A percentile compares a stretch with the other conserved stretches of the same genome.
These are phyloP conservation scores for Antheraea mylitta DNA, from an alignment of 1,140 invertebrate genomes.

Conservation along the genomic window DNA sequence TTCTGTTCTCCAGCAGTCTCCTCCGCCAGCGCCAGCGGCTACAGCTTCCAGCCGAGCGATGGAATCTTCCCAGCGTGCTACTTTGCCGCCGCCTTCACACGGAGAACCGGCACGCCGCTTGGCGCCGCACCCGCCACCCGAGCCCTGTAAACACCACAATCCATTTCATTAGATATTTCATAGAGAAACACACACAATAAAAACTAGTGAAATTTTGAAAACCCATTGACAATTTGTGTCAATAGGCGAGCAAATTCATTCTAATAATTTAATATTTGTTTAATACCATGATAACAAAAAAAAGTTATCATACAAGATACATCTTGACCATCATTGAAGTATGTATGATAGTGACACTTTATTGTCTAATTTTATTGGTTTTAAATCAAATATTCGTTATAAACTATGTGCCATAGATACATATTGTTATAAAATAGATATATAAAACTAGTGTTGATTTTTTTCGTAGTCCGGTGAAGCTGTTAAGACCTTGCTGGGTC, in stretches of 20 bases:
- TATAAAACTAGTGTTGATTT: neutral
- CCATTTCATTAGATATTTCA: neutral
- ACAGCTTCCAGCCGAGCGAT: slow-evolving; percentile 76
- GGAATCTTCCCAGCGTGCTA: slow-evolving; percentile 76
- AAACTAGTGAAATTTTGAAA: neutral
- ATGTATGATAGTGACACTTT: slow-evolving; percentile 25
- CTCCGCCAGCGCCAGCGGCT: slow-evolving; percentile 73
- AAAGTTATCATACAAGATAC: neutral
- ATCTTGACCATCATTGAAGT: neutral
- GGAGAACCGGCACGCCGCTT: slow-evolving; percentile 69
- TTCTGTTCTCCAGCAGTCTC: slow-evolving; percentile 70
- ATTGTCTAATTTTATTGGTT: neutral
- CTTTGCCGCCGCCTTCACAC: slow-evolving; percentile 72
- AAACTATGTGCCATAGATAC: neutral
- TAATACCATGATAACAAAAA: slow-evolving; percentile 17
- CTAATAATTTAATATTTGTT: neutral
- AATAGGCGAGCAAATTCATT: neutral
- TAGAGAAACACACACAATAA: neutral
- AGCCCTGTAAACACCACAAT: slow-evolving; percentile 58
- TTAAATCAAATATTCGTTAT: slow-evolving; percentile 1
- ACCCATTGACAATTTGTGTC: too few relatives aligned
- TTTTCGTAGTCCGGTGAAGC: too few relatives aligned
- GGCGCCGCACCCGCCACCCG: slow-evolving; percentile 75
- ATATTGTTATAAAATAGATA: neutral
- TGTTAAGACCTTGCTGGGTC: too few relatives aligned